These are phyloP conservation scores for Sceloporus tristichus DNA, from an alignment of 2,113 vertebrate genomes.

Conservation along the genomic window DNA sequence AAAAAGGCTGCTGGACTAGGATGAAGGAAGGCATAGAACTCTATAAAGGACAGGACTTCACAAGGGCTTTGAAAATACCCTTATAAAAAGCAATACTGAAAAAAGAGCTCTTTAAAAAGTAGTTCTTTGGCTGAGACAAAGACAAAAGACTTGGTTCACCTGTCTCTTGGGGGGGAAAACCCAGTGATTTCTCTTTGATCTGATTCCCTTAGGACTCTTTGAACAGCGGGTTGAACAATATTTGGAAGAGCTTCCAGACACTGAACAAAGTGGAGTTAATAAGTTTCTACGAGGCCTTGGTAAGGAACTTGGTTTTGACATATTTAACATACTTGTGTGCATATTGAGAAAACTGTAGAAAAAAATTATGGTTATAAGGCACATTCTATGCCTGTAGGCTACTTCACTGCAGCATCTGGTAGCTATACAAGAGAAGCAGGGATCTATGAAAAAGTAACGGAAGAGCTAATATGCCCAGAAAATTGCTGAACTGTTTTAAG, in stretches of 20 bases:
- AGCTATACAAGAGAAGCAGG: not conserved
- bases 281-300: constrained; percentile 97
- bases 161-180: constrained; percentile 1
- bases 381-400: not conserved
- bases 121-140: not conserved
- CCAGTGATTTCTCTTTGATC: constrained; percentile 34
- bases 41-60: accelerated
- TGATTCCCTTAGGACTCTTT: constrained; percentile 86
- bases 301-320: constrained; percentile 73
- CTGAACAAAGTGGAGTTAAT: constrained; percentile 97
- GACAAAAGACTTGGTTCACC: accelerated
- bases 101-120: not conserved
- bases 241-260: constrained; percentile 96
- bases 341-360: not conserved
- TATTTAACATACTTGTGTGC: not conserved
- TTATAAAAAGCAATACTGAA: not conserved
- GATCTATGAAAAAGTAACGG: constrained; percentile 3
- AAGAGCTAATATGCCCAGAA: not conserved
- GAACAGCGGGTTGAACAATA: constrained; percentile 97
- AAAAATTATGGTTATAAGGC: not conserved
- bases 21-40: accelerated
- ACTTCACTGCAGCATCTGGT: not conserved
- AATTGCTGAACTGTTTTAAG: not conserved
- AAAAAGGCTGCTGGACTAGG: accelerated
- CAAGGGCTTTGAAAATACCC: not conserved